Conservation (phyloP, 2,113 vertebrate species). For the Vicugna pacos region DNA sequence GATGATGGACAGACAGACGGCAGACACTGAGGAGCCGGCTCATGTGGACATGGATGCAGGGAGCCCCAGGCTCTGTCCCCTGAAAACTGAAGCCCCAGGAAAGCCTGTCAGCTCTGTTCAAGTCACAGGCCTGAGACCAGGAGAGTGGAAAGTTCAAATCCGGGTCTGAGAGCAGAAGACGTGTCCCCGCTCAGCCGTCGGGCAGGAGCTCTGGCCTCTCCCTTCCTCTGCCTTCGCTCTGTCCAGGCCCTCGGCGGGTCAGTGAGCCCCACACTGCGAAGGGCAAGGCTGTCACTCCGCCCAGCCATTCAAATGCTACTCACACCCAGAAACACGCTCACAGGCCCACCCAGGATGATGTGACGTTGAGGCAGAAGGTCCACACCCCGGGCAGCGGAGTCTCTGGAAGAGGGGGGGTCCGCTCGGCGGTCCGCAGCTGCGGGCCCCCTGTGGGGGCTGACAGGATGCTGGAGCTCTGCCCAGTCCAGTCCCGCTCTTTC, state of each 20-base stretch:
- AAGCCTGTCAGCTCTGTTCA: fast-evolving
- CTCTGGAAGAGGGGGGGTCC: too few species aligned
- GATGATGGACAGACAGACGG: background rate
- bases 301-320: background rate
- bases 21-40: background rate
- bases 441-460: fast-evolving
- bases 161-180: background rate
- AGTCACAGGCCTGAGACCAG: background rate
- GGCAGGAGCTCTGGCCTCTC: background rate
- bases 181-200: background rate
- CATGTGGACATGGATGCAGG: background rate
- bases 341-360: background rate
- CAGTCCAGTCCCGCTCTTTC: background rate
- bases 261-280: background rate
- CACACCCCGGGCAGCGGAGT: fast-evolving
- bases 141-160: background rate
- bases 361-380: background rate
- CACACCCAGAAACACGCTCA: background rate
- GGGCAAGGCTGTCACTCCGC: background rate
- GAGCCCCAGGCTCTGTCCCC: background rate
- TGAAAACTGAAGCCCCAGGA: background rate
- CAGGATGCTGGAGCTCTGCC: fast-evolving
- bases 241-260: too few species aligned
- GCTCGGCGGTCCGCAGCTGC: background rate
- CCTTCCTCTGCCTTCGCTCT: background rate